These are phyloP conservation scores for Haemorhous mexicanus DNA, from an alignment of 2,113 vertebrate species.

Conservation along the genomic window DNA sequence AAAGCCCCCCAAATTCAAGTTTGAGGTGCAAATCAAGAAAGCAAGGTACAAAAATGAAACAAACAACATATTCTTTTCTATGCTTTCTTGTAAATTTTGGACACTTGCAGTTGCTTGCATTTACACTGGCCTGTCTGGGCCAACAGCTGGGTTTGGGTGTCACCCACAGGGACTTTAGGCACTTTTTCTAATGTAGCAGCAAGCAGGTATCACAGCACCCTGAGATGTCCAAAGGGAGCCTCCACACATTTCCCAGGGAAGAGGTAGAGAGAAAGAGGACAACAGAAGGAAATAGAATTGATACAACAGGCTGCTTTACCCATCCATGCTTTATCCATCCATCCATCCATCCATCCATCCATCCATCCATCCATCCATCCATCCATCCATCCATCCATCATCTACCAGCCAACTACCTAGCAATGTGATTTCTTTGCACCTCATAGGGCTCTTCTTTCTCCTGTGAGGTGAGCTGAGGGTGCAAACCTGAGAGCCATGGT, in stretches of 20 bases:
- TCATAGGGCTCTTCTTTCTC: neutral
- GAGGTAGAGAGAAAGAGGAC: neutral
- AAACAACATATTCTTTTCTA: neutral
- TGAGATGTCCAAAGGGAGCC: neutral
- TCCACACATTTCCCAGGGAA: neutral
- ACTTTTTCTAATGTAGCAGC: neutral
- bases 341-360: neutral
- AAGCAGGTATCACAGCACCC: neutral
- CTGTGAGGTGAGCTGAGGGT: neutral
- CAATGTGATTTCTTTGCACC: neutral
- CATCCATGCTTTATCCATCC: neutral
- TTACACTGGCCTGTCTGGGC: neutral
- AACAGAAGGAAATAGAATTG: neutral
- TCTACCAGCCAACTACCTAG: neutral
- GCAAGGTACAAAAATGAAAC: neutral
- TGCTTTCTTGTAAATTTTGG: neutral
- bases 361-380: neutral
- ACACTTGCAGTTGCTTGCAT: neutral
- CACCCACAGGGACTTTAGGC: neutral
- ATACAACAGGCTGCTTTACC: neutral
- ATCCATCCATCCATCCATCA: neutral
- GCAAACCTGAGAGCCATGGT: neutral
- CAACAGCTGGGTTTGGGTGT: accelerated
- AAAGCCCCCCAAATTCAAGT: neutral
- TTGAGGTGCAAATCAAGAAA: neutral